These are phyloP conservation scores for Phenganax marumi DNA, from an alignment of 92 coral and sea anemone species.

Conservation along the genomic window DNA sequence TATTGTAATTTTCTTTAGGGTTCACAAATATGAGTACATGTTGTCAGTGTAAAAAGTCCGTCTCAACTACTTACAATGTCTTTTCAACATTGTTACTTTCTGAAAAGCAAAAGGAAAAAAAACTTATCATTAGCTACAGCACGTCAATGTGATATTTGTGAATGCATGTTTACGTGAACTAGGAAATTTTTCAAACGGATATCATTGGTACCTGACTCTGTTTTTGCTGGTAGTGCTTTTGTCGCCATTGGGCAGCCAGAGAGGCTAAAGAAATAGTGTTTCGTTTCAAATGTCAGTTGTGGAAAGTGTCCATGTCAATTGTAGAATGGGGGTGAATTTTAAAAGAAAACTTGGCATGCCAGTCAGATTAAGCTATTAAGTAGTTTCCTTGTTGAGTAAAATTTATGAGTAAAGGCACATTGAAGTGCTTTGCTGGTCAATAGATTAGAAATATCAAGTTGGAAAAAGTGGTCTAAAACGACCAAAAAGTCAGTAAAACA, in stretches of 20 bases:
- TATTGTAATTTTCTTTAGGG: neutral
- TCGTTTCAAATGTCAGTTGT: no score
- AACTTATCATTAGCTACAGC: neutral
- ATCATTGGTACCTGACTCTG: slow-evolving; percentile 51
- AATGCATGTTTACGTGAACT: no score
- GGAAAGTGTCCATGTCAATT: no score
- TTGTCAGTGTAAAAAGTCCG: neutral
- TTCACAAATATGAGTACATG: neutral
- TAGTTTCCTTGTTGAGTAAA: neutral
- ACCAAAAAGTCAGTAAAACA: no score
- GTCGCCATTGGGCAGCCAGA: slow-evolving; percentile 98
- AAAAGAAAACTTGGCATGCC: no score
- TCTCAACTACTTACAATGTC: slow-evolving; percentile 24
- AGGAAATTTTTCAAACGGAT: no score
- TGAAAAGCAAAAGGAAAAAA: slow-evolving; percentile 21
- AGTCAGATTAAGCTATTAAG: neutral
- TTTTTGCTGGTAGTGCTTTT: slow-evolving; percentile 63
- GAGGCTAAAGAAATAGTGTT: slow-evolving; percentile 48
- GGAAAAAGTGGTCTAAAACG: no score
- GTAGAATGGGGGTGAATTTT: no score
- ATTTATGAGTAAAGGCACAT: neutral
- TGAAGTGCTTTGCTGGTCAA: no score
- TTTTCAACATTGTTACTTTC: slow-evolving; percentile 57
- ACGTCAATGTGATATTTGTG: no score
- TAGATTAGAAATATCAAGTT: no score